phyloP scores from a whole-genome alignment of 1,140 invertebrate genomes.

The Philotrypesis tridentata region DNA sequence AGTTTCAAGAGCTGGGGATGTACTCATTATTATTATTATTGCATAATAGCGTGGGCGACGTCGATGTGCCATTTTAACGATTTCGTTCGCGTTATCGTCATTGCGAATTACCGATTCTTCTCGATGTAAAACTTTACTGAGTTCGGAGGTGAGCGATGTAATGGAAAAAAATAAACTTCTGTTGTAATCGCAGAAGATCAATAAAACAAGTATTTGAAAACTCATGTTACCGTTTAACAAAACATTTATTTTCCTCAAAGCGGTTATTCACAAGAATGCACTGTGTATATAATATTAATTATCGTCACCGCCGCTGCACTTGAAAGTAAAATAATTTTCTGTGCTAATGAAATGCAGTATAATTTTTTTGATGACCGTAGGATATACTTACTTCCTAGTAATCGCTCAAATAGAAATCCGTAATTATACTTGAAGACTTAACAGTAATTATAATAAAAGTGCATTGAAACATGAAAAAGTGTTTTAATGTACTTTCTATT shows the following conservation, averaged over 20 bases:
- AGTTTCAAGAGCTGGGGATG: too few species aligned
- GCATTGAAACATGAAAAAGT: neutral
- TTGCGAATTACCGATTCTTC: neutral
- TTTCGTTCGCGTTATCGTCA: neutral
- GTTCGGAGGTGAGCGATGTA: neutral
- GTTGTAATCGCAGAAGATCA: neutral
- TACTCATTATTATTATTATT: too few species aligned
- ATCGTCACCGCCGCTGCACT: neutral
- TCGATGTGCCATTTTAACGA: neutral
- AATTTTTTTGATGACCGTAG: neutral
- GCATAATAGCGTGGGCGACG: neutral
- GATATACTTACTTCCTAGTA: neutral
- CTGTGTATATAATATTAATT: neutral
- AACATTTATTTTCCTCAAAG: too few species aligned
- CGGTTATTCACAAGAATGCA: too few species aligned
- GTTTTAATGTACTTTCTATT: neutral
- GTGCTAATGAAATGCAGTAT: neutral
- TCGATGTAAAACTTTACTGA: neutral
- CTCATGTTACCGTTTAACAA: too few species aligned
- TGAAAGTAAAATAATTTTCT: neutral
- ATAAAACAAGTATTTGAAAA: slow-evolving; percentile 28
- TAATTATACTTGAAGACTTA: neutral
- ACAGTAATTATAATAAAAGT: neutral
- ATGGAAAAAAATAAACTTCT: neutral
- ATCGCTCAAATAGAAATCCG: neutral